These are phyloP conservation scores for Dysmachus trigonus DNA, from an alignment of 2,888 invertebrate species.

Conservation along the genomic window DNA sequence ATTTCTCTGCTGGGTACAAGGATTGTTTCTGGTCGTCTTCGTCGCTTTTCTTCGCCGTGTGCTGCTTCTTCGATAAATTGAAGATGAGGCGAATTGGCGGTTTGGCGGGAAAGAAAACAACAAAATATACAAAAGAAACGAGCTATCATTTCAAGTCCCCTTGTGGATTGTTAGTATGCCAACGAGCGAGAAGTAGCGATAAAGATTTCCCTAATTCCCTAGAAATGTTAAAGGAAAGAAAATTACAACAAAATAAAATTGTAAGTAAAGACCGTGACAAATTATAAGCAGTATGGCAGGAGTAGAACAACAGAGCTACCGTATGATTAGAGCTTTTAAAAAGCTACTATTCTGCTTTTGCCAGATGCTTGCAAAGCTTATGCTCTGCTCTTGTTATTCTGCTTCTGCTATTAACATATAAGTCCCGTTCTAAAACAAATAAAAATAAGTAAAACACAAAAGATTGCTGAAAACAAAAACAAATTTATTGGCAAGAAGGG, in stretches of 20 bases:
- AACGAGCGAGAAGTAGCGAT: background rate
- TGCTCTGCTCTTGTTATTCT: background rate
- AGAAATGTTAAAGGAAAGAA: background rate
- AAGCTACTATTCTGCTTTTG: background rate
- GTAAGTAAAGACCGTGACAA: background rate
- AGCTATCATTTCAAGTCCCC: background rate
- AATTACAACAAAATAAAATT: background rate
- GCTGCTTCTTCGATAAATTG: background rate
- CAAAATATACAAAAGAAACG: background rate
- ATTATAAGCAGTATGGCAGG: background rate
- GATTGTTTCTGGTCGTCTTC: background rate
- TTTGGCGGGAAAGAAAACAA: background rate
- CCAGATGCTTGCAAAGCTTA: background rate
- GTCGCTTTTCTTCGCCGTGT: background rate
- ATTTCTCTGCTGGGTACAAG: background rate
- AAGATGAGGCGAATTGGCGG: background rate
- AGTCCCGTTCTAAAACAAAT: background rate
- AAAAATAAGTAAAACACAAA: background rate
- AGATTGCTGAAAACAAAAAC: conserved; percentile 3
- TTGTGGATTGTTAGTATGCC: background rate
- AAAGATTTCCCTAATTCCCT: background rate
- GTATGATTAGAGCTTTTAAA: background rate
- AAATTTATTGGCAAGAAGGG: background rate
- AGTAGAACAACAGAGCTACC: background rate
- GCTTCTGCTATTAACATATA: background rate